Percentiles rank a stretch among this genome's conserved stretches.
These are phyloP conservation scores for Cranoglanis bouderius DNA, from an alignment of 2,113 vertebrate species.

Conservation along the genomic window DNA sequence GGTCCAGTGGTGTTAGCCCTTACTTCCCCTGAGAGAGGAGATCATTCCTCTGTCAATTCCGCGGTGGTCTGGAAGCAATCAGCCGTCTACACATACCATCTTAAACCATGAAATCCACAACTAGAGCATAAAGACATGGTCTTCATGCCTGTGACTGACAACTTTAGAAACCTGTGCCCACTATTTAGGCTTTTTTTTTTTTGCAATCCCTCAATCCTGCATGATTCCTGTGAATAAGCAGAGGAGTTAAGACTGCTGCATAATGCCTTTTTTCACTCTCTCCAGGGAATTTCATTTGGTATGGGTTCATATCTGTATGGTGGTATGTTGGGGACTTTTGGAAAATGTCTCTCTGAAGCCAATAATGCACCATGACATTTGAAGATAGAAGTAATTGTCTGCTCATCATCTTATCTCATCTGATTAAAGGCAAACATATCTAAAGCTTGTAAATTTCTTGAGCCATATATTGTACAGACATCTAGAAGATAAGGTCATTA, in stretches of 20 bases:
- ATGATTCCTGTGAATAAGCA: slow-evolving; percentile 11
- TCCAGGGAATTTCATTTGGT: neutral
- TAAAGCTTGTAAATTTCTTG: neutral
- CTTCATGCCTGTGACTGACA: slow-evolving; percentile 68
- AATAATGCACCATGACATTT: slow-evolving; percentile 15
- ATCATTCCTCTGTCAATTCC: slow-evolving; percentile 10
- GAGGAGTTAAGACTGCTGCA: neutral
- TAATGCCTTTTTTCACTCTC: neutral
- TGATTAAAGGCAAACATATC: slow-evolving; percentile 14
- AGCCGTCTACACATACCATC: slow-evolving; percentile 67
- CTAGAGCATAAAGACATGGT: slow-evolving; percentile 69
- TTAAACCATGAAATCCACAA: slow-evolving; percentile 71
- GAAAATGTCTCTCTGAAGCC: neutral
- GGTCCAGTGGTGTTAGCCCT: slow-evolving; percentile 49
- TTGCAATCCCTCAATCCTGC: slow-evolving; percentile 27
- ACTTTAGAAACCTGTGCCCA: slow-evolving; percentile 62
- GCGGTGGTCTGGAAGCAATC: slow-evolving; percentile 73
- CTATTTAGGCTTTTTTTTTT: slow-evolving; percentile 52
- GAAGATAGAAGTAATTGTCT: slow-evolving; percentile 14
- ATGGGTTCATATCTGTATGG: neutral
- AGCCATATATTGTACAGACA: neutral
- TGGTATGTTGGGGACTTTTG: neutral
- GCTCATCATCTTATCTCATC: slow-evolving; percentile 22
- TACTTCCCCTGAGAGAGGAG: slow-evolving; percentile 16
- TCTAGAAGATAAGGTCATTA: neutral